Evolutionary conservation across 1,140 invertebrate genomes (phyloP), one percentile per base, ranked within the genome.

Genomic region (Catajapyx aquilonaris): DNA sequence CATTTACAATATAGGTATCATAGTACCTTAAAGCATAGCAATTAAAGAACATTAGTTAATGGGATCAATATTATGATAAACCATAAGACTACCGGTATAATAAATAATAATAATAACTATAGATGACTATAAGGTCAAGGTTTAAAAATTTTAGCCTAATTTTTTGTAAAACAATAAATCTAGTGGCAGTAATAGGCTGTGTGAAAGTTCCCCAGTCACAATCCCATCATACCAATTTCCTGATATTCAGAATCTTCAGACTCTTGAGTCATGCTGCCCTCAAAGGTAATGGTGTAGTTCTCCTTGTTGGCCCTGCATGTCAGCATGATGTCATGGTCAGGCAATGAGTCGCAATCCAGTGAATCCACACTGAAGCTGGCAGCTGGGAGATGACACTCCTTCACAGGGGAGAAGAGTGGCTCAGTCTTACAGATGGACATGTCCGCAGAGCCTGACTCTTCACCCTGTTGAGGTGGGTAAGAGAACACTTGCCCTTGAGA

Each of bases 261-360:
- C 31, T 45, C 41, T 41, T 35, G 42, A 49, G 79, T 74, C 41
- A 76, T 66, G 48, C 81, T 85, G 45, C 80, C 83, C 61, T 90
- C 83, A 49, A 90, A 90, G 34, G 84, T 84, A 48, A 91, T 87
- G 35, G 84, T 91, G 53, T 91, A 91, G 59, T 88, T 90, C 52
- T 87, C 77, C 61, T 87, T 87, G 51, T 91, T 87, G 10, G 80
- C 76, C 52, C 80, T 83, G 35, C 84, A 90, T 1, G 60, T 61
- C 22, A 87, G 64, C 48, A 90, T 72, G 52, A 88, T 76, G 49
- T 88, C 81, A 42, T 71, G 71, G 49, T 76, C 73, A 32, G 68
- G 67, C 19, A 59, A 54, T 39, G 69, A 62, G 49, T 83, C 80
- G 57, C 81, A 83, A 54, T 91, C 85, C 36, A 91, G 61, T 31